phyloP scores from a whole-genome alignment of 2,113 vertebrate genomes.

The Arothron firmamentum region DNA sequence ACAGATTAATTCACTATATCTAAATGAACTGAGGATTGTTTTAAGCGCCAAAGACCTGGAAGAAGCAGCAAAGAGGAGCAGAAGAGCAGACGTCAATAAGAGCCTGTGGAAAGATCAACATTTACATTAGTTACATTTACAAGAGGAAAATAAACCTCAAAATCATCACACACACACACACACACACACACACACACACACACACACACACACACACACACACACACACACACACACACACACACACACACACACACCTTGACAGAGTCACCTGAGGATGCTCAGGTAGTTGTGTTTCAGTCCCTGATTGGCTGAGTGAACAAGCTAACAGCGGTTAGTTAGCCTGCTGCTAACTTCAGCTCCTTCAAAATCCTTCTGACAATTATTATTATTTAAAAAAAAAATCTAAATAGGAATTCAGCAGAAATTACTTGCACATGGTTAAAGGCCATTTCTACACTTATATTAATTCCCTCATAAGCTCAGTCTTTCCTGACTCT shows the following conservation, averaged over 20 bases:
- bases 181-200: conserved; percentile 7
- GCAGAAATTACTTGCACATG: no score
- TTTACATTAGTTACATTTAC: no score
- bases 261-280: background rate
- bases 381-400: background rate
- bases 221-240: conserved; percentile 9
- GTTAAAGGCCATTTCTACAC: background rate
- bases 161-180: conserved; percentile 14
- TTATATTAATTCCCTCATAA: background rate
- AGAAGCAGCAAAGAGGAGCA: no score
- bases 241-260: conserved; percentile 8
- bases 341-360: background rate
- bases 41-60: no score
- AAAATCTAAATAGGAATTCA: no score
- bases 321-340: no score
- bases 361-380: background rate
- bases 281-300: background rate
- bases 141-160: no score
- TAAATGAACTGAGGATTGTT: no score
- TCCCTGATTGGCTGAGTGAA: background rate
- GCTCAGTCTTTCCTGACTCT: background rate
- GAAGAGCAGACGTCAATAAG: no score
- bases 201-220: conserved; percentile 7
- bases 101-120: no score
- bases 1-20: no score